Conservation (phyloP, 2,113 vertebrate species). For the Alces alces region DNA sequence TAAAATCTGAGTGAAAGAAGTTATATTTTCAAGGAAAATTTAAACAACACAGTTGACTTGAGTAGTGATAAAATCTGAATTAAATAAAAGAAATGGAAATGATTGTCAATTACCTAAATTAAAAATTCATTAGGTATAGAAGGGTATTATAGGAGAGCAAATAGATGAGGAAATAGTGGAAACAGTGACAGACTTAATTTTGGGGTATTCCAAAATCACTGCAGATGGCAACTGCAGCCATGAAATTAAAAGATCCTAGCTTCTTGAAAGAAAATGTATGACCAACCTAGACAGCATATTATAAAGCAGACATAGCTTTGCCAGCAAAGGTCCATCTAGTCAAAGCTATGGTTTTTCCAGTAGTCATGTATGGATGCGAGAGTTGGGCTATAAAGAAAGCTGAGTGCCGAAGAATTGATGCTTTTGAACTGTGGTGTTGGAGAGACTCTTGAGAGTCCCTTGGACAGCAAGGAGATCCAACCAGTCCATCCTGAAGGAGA, state of each 20-base stretch:
- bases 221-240: neutral
- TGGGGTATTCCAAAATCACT: neutral
- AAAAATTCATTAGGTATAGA: neutral
- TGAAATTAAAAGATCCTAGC: neutral
- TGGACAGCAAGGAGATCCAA: neutral
- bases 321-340: neutral
- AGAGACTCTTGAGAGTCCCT: neutral
- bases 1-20: neutral
- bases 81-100: neutral
- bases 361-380: neutral
- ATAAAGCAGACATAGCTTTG: neutral
- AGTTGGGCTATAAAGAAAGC: neutral
- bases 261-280: neutral
- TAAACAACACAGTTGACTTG: neutral
- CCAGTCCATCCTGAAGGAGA: neutral
- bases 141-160: neutral
- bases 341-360: neutral
- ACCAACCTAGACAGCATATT: neutral
- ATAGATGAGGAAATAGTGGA: neutral
- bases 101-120: neutral
- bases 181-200: neutral
- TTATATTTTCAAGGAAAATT: neutral
- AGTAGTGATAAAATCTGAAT: neutral
- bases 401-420: neutral
- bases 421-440: neutral